These are phyloP conservation scores for Pachyuromys duprasi DNA, from an alignment of 2,797 vertebrate genomes.

Conservation along the genomic window DNA sequence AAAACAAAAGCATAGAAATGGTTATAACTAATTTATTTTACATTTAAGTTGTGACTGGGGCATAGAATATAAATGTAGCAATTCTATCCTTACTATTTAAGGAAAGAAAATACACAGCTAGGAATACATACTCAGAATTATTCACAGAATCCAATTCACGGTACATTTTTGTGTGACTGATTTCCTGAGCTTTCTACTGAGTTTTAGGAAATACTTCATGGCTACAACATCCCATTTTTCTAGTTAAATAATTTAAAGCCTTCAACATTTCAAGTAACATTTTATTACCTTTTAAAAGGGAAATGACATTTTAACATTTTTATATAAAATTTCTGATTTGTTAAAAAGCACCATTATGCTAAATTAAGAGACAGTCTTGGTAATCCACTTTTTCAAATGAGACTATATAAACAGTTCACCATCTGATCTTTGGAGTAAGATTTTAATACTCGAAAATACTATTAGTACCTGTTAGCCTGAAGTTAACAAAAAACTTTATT, in stretches of 20 bases:
- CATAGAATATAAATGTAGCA: not conserved
- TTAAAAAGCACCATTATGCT: slow-evolving; percentile 19
- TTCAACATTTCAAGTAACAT: slow-evolving; percentile 19
- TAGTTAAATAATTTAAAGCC: not conserved
- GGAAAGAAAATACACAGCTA: not conserved
- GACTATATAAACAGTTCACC: no score
- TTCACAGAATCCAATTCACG: not conserved
- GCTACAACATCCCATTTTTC: not conserved
- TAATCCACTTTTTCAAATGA: not conserved
- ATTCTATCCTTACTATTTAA: not conserved
- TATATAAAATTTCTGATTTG: not conserved
- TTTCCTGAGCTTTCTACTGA: not conserved
- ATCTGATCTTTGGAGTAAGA: not conserved
- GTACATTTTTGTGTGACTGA: not conserved
- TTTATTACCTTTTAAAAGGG: not conserved
- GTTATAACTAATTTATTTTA: not conserved
- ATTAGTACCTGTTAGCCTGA: not conserved
- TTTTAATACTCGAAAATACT: not conserved
- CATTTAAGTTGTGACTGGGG: not conserved
- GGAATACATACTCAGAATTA: not conserved
- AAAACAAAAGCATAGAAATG: not conserved
- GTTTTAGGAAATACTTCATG: not conserved
- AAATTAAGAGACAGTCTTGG: not conserved
- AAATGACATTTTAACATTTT: slow-evolving; percentile 3
- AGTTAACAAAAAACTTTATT: not conserved